Evolutionary conservation across 2,888 invertebrate genomes (phyloP).

Genomic region (Thereva unica): DNA sequence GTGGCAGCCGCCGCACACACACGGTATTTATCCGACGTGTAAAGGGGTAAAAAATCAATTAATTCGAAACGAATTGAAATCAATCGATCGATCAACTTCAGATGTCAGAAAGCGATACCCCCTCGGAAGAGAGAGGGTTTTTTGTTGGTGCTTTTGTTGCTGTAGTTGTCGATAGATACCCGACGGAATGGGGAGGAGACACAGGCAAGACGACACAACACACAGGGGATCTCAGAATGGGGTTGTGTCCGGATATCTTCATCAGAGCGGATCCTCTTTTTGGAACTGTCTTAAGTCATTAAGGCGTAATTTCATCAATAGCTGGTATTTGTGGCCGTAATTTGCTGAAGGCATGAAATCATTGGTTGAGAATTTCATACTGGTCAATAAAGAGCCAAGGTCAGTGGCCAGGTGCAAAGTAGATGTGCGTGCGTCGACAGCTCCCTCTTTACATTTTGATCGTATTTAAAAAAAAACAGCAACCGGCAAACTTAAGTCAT

Average conservation of each 20-base stretch:
- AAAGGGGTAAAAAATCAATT: conserved; percentile 34
- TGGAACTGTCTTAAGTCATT: conserved; percentile 20
- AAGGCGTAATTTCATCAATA: conserved; percentile 23
- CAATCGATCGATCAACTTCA: conserved; percentile 34
- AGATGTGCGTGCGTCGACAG: background rate
- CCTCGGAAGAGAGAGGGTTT: conserved; percentile 1
- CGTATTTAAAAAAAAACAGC: background rate
- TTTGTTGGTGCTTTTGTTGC: background rate
- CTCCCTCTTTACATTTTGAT: background rate
- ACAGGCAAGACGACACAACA: background rate
- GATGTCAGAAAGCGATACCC: conserved; percentile 22
- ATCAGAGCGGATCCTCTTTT: conserved; percentile 12
- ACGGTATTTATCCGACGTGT: conserved; percentile 21
- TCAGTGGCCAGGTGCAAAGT: conserved; percentile 32
- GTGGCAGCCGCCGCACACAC: background rate
- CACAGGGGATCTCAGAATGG: background rate
- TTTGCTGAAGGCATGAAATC: conserved; percentile 1
- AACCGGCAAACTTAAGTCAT: background rate
- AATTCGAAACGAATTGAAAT: conserved; percentile 33
- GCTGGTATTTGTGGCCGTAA: conserved; percentile 9
- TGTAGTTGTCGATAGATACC: conserved; percentile 1
- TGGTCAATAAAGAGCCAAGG: conserved; percentile 17
- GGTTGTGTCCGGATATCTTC: conserved; percentile 7
- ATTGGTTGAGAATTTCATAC: conserved; percentile 5
- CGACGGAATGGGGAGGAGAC: background rate